Base-by-base conservation (phyloP, 2,888 invertebrate species). In the Agonopterix arenella region DNA sequence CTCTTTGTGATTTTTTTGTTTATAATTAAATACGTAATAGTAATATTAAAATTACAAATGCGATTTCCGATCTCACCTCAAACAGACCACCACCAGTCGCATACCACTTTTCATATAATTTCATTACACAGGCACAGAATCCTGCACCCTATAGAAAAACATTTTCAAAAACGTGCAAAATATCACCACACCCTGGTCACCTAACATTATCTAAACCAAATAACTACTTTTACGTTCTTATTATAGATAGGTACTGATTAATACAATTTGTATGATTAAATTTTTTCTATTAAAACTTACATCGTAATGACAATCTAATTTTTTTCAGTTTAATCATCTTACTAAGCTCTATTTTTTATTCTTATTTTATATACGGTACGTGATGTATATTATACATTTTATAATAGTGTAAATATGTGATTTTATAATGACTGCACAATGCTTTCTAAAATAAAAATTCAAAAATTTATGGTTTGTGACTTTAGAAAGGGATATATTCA, bases 151-250 rank as follows among this genome's bases (percentile, higher is more conserved):
- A 73, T 81, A 84, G 82, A 84, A 89, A 88, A 85, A 89, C 85
- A 85, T 86, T 80, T 82, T 88, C 86, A 88, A 88, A 89, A 89
- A 88, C 88, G 83, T 86, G 85, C 86, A 86, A 88, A 88, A 88
- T 89, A 89, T 88, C 89, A 86, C 86, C 89, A 80, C 89, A 89
- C 89, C 89, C 89, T 89, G 89, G 89, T 89, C 88, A 73, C 89
- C 88, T 89, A 89, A 84, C 82, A 77, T 84, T 85, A 85, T 82
- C 80, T 86, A 85, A 83, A 83, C 81, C 84, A 78, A 85, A 79
- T 82, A 79, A 75, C 79, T 84, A 84, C 84, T 72, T 75, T 81
- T 80, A 83, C 79, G 77, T 73, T 74, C 79, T 81, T 81, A 83
- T 62, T 68, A 70, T 80, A 81, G 60, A 71, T 77, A 80, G 76